Evolutionary conservation across 2,113 vertebrate species (phyloP), one percentile per base, ranked within the genome.

Genomic region (Corythaixoides concolor): DNA sequence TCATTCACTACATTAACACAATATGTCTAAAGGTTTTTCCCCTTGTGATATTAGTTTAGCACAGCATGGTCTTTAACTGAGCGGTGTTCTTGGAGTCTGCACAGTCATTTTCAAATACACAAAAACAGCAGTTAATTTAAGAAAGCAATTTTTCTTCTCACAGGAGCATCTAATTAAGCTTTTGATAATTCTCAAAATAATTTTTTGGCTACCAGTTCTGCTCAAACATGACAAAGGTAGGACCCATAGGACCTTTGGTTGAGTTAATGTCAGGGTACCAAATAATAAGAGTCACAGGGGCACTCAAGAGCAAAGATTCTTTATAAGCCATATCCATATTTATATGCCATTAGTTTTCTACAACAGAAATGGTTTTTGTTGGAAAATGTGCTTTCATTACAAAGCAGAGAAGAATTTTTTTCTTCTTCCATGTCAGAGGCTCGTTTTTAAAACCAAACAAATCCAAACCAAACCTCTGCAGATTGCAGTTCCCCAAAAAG

Each of bases 51-150:
- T 79, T 89, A 93, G 43, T 95, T 95, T 41, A 94, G 35, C 33
- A 49, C 30, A 91, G 60, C n/a, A 64, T 35, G 55, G 52, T 96
- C 78, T 84, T 91, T 80, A 94, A 70, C 56, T 86, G 92, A 95
- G 49, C 39, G 68, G 23, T 63, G 56, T 90, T 96, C 60, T 85
- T 78, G 56, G n/a, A 85, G n/a, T 33, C 20, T 20, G 1, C 88
- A 19, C 79, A 82, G 27, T 68, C 49, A 72, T 93, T 75, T 93
- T 26, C 16, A 95, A 93, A 58, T 59, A 66, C 26, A 89, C 56
- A 90, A 93, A 86, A 11, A 6, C 19, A 60, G 22, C 63, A 91
- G 43, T 79, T 94, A 83, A 89, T 90, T 88, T 72, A 85, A 73
- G 39, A 81, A 93, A 30, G 28, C 49, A 74, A 27, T 33, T 49